Percentiles rank a stretch among this genome's conserved stretches.
phyloP scores from a whole-genome alignment of 1,140 invertebrate genomes.

The Drosophila busckii region DNA sequence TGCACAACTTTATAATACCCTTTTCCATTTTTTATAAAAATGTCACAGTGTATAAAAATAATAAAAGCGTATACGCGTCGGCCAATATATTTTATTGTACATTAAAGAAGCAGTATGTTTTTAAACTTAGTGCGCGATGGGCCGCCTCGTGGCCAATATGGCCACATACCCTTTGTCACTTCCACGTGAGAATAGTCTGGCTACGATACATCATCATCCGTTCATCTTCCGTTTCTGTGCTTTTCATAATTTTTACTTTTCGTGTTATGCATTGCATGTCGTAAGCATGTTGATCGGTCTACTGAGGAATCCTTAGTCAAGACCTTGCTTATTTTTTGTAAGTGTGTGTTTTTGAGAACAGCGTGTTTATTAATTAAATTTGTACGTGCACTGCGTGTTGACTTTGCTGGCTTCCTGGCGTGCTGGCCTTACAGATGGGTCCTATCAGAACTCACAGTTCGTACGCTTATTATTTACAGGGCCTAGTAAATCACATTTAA shows the following conservation, averaged over 20 bases:
- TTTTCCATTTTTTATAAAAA: too few relatives aligned
- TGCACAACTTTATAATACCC: too few relatives aligned
- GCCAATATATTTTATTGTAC: too few relatives aligned
- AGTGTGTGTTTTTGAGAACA: slow-evolving; percentile 61
- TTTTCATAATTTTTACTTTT: slow-evolving; percentile 75
- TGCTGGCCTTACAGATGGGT: slow-evolving; percentile 31
- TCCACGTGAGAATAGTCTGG: too few relatives aligned
- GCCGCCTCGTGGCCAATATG: too few relatives aligned
- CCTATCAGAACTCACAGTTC: slow-evolving; percentile 39
- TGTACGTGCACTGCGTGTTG: slow-evolving; percentile 56
- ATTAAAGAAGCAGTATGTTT: too few relatives aligned
- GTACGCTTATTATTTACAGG: slow-evolving; percentile 23
- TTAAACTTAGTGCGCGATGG: too few relatives aligned
- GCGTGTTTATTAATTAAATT: slow-evolving; percentile 77
- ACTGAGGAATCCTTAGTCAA: slow-evolving; percentile 10
- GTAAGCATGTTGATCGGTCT: slow-evolving; percentile 1
- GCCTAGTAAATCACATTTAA: slow-evolving; percentile 20
- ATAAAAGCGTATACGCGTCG: too few relatives aligned
- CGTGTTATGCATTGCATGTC: slow-evolving; percentile 42
- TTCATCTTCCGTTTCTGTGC: slow-evolving; percentile 27
- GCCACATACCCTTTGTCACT: too few relatives aligned
- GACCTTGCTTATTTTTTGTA: too few relatives aligned
- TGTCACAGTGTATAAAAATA: too few relatives aligned
- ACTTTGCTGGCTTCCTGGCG: slow-evolving; percentile 11
- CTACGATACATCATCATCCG: too few relatives aligned